Evolutionary conservation across 2,113 vertebrate species (phyloP).

Genomic region (Etheostoma cragini): DNA sequence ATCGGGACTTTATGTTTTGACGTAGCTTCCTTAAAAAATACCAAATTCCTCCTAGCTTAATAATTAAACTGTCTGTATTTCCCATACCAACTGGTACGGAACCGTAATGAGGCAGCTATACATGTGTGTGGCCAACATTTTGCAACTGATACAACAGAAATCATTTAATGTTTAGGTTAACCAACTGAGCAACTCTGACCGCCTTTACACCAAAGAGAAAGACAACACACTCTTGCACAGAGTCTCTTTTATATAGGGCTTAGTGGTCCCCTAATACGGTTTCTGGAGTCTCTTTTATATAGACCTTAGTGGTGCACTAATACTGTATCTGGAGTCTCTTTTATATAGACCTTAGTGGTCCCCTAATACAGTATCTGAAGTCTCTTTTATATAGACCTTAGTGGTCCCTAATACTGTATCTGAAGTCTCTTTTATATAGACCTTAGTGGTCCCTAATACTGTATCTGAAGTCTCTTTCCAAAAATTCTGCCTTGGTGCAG

Average conservation of each 20-base stretch:
- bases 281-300: no score
- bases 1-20: background rate
- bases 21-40: background rate
- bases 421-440: background rate
- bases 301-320: no score
- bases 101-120: constrained; percentile 9
- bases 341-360: no score
- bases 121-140: background rate
- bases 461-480: no score
- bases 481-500: no score
- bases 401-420: no score
- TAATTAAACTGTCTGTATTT: constrained; percentile 13
- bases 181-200: background rate
- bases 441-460: no score
- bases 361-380: background rate
- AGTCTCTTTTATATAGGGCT: background rate
- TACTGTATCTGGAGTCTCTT: background rate
- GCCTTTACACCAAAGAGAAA: background rate
- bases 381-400: no score
- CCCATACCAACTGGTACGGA: constrained; percentile 19
- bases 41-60: background rate
- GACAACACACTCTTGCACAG: background rate
- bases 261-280: no score
- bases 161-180: constrained; percentile 3
- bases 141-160: background rate